These are phyloP conservation scores for Callocephalon fimbriatum DNA, from an alignment of 2,113 vertebrate species.

Conservation along the genomic window DNA sequence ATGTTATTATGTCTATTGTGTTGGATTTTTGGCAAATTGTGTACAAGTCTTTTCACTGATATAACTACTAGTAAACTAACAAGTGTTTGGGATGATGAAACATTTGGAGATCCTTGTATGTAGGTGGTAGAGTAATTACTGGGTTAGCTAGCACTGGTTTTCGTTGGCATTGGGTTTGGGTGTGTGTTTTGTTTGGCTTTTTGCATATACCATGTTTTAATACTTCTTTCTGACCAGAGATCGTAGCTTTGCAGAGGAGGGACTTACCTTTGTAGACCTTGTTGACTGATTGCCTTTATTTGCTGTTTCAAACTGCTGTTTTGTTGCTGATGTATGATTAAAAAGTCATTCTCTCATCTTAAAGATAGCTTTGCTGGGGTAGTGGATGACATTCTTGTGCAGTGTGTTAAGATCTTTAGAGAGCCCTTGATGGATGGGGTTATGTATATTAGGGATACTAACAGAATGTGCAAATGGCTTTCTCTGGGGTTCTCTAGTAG, in stretches of 20 bases:
- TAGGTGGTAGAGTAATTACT: neutral
- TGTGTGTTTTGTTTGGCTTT: neutral
- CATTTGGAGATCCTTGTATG: neutral
- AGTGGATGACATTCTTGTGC: neutral
- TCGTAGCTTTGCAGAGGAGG: neutral
- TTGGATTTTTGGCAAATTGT: neutral
- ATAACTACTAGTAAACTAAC: neutral
- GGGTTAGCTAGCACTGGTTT: neutral
- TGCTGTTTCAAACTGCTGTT: neutral
- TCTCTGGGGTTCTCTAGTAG: neutral
- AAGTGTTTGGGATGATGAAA: neutral
- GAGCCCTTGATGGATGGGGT: neutral
- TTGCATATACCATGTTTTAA: neutral
- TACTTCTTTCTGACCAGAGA: neutral
- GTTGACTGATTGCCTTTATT: neutral
- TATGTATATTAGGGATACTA: neutral
- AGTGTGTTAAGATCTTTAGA: neutral
- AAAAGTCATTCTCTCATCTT: neutral
- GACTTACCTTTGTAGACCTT: neutral
- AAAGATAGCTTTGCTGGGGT: neutral
- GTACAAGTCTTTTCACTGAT: neutral
- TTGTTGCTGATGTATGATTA: neutral
- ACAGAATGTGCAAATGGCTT: no score
- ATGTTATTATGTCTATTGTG: neutral
- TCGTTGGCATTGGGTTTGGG: neutral